Evolutionary conservation across 2,888 invertebrate species (phyloP).

Genomic region (Xanthia togata): DNA sequence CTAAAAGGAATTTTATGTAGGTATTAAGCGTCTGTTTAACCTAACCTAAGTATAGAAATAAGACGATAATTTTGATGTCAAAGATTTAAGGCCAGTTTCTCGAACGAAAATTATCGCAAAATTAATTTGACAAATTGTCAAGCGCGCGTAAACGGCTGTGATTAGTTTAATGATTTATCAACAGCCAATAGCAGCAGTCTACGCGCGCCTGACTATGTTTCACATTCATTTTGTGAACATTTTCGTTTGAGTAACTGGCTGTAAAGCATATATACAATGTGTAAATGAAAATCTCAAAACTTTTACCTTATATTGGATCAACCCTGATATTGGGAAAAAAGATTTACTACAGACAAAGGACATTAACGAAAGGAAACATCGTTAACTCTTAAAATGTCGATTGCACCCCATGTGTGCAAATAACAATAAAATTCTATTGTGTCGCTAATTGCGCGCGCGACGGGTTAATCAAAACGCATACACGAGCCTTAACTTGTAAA

Average conservation of each 20-base stretch:
- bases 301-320: background rate
- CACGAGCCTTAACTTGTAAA: conserved; percentile 33
- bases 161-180: background rate
- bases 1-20: background rate
- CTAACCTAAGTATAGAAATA: background rate
- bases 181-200: background rate
- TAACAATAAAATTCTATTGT: no score
- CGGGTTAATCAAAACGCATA: conserved; percentile 7
- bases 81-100: background rate
- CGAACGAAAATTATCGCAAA: background rate
- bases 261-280: background rate
- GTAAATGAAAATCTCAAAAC: background rate
- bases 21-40: background rate
- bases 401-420: no score
- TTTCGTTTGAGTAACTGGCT: background rate
- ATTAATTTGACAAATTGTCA: background rate
- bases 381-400: no score
- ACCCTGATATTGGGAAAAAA: background rate
- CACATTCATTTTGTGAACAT: background rate
- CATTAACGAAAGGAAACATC: background rate
- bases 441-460: no score
- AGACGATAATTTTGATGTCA: background rate
- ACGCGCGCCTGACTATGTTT: background rate
- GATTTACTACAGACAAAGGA: no score
- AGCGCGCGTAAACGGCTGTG: background rate